A percentile compares a stretch with the other conserved stretches of the same genome.
Evolutionary conservation across 2,113 vertebrate species (phyloP).

Genomic region (Mus pahari): DNA sequence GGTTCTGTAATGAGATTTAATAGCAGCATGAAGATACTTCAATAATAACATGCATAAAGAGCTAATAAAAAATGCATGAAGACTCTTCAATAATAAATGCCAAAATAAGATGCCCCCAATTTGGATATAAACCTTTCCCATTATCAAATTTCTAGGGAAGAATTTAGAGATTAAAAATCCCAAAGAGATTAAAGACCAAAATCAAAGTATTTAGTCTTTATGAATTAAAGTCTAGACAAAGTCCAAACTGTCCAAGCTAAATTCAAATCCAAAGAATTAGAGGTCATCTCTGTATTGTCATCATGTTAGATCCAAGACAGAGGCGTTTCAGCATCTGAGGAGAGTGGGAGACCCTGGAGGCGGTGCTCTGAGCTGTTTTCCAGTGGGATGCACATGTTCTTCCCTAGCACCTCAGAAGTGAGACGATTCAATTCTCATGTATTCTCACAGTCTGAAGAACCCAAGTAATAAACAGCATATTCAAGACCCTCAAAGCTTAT

Average conservation of each 20-base stretch:
- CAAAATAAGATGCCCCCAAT: conserved; percentile 75
- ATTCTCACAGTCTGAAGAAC: background rate
- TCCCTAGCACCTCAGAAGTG: background rate
- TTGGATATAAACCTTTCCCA: conserved; percentile 68
- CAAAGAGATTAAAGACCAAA: conserved; percentile 71
- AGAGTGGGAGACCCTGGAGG: background rate
- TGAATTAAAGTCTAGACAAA: conserved; percentile 57
- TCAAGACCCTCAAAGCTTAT: background rate
- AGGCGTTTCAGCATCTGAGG: background rate
- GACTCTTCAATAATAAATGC: conserved; percentile 78
- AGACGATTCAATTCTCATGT: background rate
- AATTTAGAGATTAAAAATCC: conserved; percentile 68
- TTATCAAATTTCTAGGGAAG: conserved; percentile 74
- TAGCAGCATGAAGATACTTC: conserved; percentile 74
- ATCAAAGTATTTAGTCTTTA: conserved; percentile 61
- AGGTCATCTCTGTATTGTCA: background rate
- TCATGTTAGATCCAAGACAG: background rate
- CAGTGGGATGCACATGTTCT: background rate
- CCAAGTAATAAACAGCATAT: background rate
- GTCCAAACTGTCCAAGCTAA: conserved; percentile 26
- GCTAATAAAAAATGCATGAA: conserved; percentile 76
- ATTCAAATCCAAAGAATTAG: conserved; percentile 26
- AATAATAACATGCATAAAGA: conserved; percentile 76
- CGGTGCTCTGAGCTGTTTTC: background rate
- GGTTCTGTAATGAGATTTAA: conserved; percentile 77